Evolutionary conservation across 2,797 vertebrate species (phyloP).

Genomic region (Oreortyx pictus): DNA sequence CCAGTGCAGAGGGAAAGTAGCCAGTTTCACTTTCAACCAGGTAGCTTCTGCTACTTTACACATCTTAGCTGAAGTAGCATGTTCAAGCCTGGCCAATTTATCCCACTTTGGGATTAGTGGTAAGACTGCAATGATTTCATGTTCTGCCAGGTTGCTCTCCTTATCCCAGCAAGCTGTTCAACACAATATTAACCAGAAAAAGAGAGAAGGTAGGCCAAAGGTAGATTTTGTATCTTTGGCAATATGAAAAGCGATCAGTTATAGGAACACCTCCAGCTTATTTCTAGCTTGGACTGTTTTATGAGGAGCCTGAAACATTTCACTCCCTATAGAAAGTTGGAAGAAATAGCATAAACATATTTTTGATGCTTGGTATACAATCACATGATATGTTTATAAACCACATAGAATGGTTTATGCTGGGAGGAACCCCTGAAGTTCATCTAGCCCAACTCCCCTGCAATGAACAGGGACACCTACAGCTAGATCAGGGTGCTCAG

Average conservation of each 20-base stretch:
- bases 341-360: not conserved
- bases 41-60: not conserved
- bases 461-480: too few relatives aligned
- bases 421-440: too few relatives aligned
- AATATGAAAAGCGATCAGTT: not conserved
- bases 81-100: not conserved
- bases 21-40: not conserved
- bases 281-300: not conserved
- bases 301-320: not conserved
- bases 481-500: too few relatives aligned
- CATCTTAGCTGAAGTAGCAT: not conserved
- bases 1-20: not conserved
- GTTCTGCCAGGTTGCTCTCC: not conserved
- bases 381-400: too few relatives aligned
- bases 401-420: too few relatives aligned
- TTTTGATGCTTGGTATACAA: not conserved
- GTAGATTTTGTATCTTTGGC: not conserved
- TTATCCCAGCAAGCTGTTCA: not conserved
- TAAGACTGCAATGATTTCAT: not conserved
- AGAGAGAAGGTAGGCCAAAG: not conserved
- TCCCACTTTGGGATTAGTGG: not conserved
- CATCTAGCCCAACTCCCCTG: too few relatives aligned
- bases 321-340: not conserved
- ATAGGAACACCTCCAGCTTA: not conserved
- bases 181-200: not conserved